phyloP scores from a whole-genome alignment of 2,113 vertebrate genomes.

The Orthonyx spaldingii region DNA sequence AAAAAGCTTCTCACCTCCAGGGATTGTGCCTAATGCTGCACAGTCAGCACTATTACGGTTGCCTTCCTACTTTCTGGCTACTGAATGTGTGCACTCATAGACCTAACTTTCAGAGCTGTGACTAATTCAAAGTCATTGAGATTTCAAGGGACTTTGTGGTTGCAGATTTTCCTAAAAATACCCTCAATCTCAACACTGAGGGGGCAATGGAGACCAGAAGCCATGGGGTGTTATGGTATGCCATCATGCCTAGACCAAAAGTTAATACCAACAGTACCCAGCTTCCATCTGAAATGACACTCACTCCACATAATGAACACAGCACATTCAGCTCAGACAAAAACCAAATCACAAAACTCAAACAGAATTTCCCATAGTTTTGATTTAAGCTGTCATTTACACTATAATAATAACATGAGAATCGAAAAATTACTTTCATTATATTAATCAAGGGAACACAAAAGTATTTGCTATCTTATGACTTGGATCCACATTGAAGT shows the following conservation, averaged over 20 bases:
- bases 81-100: fast-evolving
- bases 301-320: fast-evolving
- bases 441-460: not conserved
- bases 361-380: not conserved
- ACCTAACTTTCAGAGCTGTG: not conserved
- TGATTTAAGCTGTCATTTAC: not conserved
- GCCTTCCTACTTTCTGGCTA: not conserved
- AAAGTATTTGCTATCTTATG: not conserved
- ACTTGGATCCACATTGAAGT: not conserved
- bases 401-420: not conserved
- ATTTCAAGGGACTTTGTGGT: not conserved
- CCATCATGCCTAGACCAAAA: not conserved
- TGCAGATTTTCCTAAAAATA: not conserved
- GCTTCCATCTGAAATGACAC: not conserved
- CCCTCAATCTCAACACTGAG: not conserved
- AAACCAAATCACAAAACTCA: not conserved
- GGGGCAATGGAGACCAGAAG: not conserved
- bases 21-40: not conserved
- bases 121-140: not conserved
- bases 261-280: not conserved
- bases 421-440: not conserved
- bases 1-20: not conserved
- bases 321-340: not conserved
- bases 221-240: not conserved
- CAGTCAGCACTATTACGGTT: not conserved